Conservation (phyloP, 2,888 invertebrate genomes). For the Pyrgus malvae region DNA sequence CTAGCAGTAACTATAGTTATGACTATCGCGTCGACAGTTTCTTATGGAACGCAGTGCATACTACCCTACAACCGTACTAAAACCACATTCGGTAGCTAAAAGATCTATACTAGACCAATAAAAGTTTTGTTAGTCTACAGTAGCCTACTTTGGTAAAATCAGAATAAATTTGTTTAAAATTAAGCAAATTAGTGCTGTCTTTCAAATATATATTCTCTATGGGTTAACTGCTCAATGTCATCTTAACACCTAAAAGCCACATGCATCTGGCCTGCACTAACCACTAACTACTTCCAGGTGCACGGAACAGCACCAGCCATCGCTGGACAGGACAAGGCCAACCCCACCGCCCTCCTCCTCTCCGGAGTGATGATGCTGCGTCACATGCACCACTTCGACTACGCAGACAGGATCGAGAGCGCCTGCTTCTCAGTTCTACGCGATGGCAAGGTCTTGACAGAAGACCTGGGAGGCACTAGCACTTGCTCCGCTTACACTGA, state of each 20-base stretch:
- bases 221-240: too few relatives aligned
- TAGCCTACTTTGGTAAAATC: too few relatives aligned
- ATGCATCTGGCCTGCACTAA: not conserved
- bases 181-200: too few relatives aligned
- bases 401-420: conserved; percentile 90
- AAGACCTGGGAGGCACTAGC: conserved; percentile 95
- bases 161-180: too few relatives aligned
- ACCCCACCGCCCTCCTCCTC: conserved; percentile 97
- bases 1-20: too few relatives aligned
- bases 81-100: too few relatives aligned
- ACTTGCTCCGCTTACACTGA: conserved; percentile 97
- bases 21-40: too few relatives aligned
- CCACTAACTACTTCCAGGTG: conserved; percentile 80
- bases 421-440: conserved; percentile 94
- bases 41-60: too few relatives aligned
- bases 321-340: conserved; percentile 98
- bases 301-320: conserved; percentile 99
- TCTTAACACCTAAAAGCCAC: not conserved
- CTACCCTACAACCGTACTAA: too few relatives aligned
- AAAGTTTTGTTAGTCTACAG: too few relatives aligned
- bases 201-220: too few relatives aligned
- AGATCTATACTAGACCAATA: too few relatives aligned
- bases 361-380: conserved; percentile 99
- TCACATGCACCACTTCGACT: conserved; percentile 88
- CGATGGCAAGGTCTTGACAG: conserved; percentile 91